Percentiles rank a stretch among this genome's conserved stretches.
Evolutionary conservation across 2,797 vertebrate species (phyloP).

Genomic region (Tarsius wallacei): DNA sequence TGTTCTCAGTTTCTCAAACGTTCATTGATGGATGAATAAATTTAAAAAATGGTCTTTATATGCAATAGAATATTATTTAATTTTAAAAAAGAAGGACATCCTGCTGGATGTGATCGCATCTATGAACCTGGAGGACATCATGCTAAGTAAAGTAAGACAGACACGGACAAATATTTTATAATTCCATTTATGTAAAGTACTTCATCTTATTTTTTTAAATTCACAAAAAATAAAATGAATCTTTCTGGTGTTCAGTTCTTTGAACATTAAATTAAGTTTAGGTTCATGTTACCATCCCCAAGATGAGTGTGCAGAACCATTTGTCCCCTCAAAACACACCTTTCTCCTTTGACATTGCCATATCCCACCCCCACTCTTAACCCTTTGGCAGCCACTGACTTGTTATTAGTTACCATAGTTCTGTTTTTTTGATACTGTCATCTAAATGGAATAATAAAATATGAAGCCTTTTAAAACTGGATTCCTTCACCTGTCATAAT

Average conservation of each 20-base stretch:
- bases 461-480: not conserved
- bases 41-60: not conserved
- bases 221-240: not conserved
- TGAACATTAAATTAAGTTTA: too few species aligned
- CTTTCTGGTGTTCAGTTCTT: not conserved
- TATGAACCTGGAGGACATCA: not conserved
- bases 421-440: not conserved
- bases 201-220: not conserved
- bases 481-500: not conserved
- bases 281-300: not conserved
- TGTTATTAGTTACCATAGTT: not conserved
- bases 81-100: not conserved
- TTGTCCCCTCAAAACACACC: not conserved
- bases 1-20: not conserved
- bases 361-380: not conserved
- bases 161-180: rapidly evolving
- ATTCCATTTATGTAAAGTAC: not conserved
- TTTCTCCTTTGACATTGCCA: not conserved
- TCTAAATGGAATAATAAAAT: not conserved
- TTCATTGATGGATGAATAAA: not conserved
- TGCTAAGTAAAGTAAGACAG: not conserved
- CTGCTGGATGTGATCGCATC: too few species aligned
- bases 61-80: not conserved
- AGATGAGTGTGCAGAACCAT: not conserved
- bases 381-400: not conserved